These are phyloP conservation scores for Dasypogon diadema DNA, from an alignment of 2,888 invertebrate genomes.

Conservation along the genomic window DNA sequence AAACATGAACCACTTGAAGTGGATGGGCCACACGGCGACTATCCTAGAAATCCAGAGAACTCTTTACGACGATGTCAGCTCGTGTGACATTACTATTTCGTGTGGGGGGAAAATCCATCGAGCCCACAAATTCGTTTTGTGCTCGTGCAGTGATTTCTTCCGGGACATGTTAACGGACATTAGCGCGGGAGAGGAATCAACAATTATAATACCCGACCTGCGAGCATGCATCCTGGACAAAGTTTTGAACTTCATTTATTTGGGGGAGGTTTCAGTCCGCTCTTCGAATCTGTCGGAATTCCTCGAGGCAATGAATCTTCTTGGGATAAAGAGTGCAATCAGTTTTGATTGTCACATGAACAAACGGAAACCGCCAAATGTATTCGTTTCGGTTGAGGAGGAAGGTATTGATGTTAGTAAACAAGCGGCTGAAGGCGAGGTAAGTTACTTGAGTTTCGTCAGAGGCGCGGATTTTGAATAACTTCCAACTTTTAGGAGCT, in stretches of 20 bases:
- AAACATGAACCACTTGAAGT: slow-evolving; percentile 66
- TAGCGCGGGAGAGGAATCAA: slow-evolving; percentile 62
- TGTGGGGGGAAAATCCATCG: slow-evolving; percentile 64
- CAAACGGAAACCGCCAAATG: not conserved
- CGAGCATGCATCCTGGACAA: slow-evolving; percentile 64
- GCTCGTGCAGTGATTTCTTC: slow-evolving; percentile 66
- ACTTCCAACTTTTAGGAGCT: slow-evolving; percentile 55
- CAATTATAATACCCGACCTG: slow-evolving; percentile 66
- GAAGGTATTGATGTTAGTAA: not conserved
- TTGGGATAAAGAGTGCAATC: slow-evolving; percentile 67
- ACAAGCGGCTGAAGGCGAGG: slow-evolving; percentile 62
- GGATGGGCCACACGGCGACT: slow-evolving; percentile 67
- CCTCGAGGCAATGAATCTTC: slow-evolving; percentile 65
- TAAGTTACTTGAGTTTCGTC: too few species aligned
- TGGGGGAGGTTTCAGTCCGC: slow-evolving; percentile 65
- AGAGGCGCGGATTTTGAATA: too few species aligned
- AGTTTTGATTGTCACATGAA: slow-evolving; percentile 64
- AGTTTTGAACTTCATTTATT: slow-evolving; percentile 66
- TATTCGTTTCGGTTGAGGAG: not conserved
- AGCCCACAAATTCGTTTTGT: slow-evolving; percentile 66
- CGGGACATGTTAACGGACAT: slow-evolving; percentile 63
- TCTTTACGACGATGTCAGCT: slow-evolving; percentile 62
- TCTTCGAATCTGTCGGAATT: slow-evolving; percentile 66
- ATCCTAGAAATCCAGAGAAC: slow-evolving; percentile 66
- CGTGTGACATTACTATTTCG: slow-evolving; percentile 65